Evolutionary conservation across 64 coral and sea anemone species (phyloP).

Genomic region (Porites australiensis): DNA sequence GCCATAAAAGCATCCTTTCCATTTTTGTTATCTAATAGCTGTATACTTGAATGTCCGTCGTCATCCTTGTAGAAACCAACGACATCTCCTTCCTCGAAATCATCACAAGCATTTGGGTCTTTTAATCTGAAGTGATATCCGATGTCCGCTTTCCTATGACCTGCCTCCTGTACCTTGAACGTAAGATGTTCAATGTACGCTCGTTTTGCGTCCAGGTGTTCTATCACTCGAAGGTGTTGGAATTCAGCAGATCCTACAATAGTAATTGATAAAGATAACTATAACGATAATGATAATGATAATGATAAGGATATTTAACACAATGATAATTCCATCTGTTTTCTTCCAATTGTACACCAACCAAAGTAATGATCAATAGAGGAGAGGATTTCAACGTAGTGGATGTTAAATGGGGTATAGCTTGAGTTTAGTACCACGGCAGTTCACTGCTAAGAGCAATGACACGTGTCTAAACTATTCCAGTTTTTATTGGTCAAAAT

Average conservation of each 20-base stretch:
- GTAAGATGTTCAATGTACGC: constrained; percentile 82
- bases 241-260: constrained; percentile 25
- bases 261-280: neutral
- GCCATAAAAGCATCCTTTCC: constrained; percentile 77
- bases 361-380: too few species aligned
- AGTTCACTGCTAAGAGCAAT: too few species aligned
- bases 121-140: constrained; percentile 89
- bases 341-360: too few species aligned
- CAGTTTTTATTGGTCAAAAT: too few species aligned
- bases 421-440: too few species aligned
- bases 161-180: constrained; percentile 43
- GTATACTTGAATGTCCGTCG: constrained; percentile 64
- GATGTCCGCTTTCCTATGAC: constrained; percentile 80
- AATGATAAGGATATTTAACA: too few species aligned
- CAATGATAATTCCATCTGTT: too few species aligned
- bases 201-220: constrained; percentile 87
- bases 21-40: constrained; percentile 74
- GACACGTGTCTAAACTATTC: too few species aligned
- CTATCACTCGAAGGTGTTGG: constrained; percentile 48
- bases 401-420: too few species aligned
- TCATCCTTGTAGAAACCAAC: constrained; percentile 88
- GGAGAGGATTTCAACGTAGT: too few species aligned
- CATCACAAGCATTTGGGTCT: constrained; percentile 38
- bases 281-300: too few species aligned
- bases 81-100: constrained; percentile 88